Evolutionary conservation across 2,888 invertebrate species (phyloP).

Genomic region (Chrysodeixis includens): DNA sequence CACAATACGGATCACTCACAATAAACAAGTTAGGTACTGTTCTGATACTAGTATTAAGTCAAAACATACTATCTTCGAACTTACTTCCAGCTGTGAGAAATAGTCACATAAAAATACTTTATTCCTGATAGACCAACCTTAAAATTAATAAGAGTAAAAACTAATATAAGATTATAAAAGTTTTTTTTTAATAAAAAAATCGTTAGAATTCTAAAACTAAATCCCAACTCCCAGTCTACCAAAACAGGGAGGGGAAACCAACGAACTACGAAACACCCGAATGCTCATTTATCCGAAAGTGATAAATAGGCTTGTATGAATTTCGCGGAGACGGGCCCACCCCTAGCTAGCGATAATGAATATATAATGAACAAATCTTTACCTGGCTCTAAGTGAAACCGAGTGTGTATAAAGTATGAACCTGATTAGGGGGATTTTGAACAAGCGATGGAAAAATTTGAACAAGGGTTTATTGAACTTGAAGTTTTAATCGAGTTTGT

Average conservation of each 20-base stretch:
- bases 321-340: conserved; percentile 58
- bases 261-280: conserved; percentile 69
- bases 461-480: conserved; percentile 1
- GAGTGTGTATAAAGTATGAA: conserved; percentile 47
- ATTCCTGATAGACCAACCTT: no score
- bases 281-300: conserved; percentile 84
- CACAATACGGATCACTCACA: background rate
- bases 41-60: background rate
- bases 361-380: conserved; percentile 79
- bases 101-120: no score
- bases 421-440: conserved; percentile 14
- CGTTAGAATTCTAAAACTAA: background rate
- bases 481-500: background rate
- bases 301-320: conserved; percentile 84
- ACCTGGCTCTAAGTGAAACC: conserved; percentile 59
- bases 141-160: no score
- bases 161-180: no score
- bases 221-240: conserved; percentile 47
- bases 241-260: conserved; percentile 57
- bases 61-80: no score
- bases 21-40: background rate
- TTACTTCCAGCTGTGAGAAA: no score
- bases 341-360: conserved; percentile 71
- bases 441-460: conserved; percentile 8
- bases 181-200: no score